These are phyloP conservation scores for Hippopotamyrus pictus DNA, from an alignment of 2,797 vertebrate genomes.

Conservation along the genomic window DNA sequence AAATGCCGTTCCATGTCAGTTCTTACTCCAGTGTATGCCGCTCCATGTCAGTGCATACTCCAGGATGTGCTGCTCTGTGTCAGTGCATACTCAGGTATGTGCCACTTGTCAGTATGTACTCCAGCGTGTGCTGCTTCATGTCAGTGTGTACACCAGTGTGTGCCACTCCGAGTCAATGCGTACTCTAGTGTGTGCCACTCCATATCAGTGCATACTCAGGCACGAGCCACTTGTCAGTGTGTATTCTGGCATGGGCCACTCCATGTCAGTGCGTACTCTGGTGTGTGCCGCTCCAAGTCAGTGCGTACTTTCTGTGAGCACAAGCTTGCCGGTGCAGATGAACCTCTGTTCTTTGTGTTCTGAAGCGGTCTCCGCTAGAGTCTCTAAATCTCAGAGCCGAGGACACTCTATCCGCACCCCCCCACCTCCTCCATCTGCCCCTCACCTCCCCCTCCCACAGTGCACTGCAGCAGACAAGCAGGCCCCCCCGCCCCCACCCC, in stretches of 20 bases:
- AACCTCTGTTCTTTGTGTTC: not conserved
- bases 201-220: not conserved
- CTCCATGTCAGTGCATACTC: not conserved
- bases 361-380: constrained; percentile 6
- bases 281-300: not conserved
- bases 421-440: constrained; percentile 23
- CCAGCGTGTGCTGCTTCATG: no score
- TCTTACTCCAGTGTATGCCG: not conserved
- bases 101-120: no score
- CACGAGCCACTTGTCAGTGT: not conserved
- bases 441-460: constrained; percentile 25
- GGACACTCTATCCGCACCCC: constrained; percentile 17
- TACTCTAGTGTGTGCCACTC: not conserved
- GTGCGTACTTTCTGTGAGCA: not conserved
- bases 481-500: not conserved
- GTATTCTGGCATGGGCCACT: not conserved
- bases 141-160: not conserved
- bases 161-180: not conserved
- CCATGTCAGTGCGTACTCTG: not conserved
- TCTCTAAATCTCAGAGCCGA: constrained; percentile 14
- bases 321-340: not conserved
- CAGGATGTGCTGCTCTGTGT: not conserved
- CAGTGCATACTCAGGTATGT: no score
- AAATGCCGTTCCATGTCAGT: no score
- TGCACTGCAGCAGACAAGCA: constrained; percentile 22